phyloP scores from a whole-genome alignment of 2,888 invertebrate genomes.

The Caenorhabditis sulstoni region DNA sequence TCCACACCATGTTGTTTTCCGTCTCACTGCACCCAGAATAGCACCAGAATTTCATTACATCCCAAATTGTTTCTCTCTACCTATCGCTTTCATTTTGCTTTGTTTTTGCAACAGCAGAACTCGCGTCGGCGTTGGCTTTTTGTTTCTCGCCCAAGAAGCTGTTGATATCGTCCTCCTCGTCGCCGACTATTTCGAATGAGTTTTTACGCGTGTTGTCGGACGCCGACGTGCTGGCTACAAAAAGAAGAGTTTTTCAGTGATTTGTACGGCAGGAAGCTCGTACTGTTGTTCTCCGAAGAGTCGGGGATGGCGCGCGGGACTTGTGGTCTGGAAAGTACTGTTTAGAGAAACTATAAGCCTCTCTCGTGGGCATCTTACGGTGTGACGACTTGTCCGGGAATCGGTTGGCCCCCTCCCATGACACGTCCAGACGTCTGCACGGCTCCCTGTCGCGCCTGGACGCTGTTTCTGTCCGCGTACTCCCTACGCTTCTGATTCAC shows the following conservation, averaged over 20 bases:
- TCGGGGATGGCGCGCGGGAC: conserved; percentile 16
- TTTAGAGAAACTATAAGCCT: neutral
- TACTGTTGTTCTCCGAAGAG: conserved; percentile 24
- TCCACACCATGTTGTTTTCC: conserved; percentile 74
- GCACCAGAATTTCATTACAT: neutral
- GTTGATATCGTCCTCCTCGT: conserved; percentile 58
- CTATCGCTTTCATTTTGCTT: conserved; percentile 45
- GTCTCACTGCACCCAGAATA: conserved; percentile 50
- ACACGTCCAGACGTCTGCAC: conserved; percentile 57
- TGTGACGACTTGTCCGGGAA: conserved; percentile 62
- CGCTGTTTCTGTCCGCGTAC: conserved; percentile 57
- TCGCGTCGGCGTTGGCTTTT: conserved; percentile 9
- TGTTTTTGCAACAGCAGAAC: conserved; percentile 6
- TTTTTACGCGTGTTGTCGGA: conserved; percentile 39
- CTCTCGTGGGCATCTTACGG: conserved; percentile 16
- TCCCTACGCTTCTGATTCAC: conserved; percentile 65
- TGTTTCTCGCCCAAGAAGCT: conserved; percentile 61
- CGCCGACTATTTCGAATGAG: conserved; percentile 65
- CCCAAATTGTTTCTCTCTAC: neutral
- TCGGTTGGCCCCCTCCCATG: conserved; percentile 71
- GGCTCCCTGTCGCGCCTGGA: conserved; percentile 21
- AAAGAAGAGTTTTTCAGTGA: neutral
- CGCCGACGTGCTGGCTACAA: conserved; percentile 23
- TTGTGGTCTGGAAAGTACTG: conserved; percentile 25
- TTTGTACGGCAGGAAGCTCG: neutral